A percentile compares a stretch with the other conserved stretches of the same genome.
phyloP scores from a whole-genome alignment of 2,888 invertebrate species.

The Rhaphigaster nebulosa region DNA sequence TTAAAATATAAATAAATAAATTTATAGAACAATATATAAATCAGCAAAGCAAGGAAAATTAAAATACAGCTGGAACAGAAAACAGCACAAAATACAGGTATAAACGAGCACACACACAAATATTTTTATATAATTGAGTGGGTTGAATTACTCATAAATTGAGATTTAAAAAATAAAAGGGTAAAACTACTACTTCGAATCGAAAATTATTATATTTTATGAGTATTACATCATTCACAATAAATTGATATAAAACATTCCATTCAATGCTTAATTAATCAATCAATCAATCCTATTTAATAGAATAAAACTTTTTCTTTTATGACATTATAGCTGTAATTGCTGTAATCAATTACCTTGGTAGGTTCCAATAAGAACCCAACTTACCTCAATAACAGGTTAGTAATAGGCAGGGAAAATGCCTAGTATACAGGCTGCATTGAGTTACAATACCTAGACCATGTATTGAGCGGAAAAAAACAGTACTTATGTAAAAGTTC shows the following conservation, averaged over 20 bases:
- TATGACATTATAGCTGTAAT: background rate
- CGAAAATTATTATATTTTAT: background rate
- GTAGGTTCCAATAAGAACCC: background rate
- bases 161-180: background rate
- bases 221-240: background rate
- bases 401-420: constrained; percentile 63
- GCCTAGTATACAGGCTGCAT: constrained; percentile 61
- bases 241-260: background rate
- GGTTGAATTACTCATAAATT: background rate
- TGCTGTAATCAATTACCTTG: constrained; percentile 4
- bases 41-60: background rate
- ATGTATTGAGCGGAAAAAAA: constrained; percentile 62
- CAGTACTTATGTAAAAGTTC: constrained; percentile 61
- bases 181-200: background rate
- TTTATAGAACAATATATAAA: background rate
- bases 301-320: background rate
- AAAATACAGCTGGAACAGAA: background rate
- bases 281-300: background rate
- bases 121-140: background rate
- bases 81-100: background rate
- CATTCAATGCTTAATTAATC: background rate
- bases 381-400: constrained; percentile 56
- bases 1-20: background rate
- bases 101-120: background rate
- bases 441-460: constrained; percentile 63